Conservation (phyloP, 2,797 vertebrate species). For the Adrianichthys oophorus region DNA sequence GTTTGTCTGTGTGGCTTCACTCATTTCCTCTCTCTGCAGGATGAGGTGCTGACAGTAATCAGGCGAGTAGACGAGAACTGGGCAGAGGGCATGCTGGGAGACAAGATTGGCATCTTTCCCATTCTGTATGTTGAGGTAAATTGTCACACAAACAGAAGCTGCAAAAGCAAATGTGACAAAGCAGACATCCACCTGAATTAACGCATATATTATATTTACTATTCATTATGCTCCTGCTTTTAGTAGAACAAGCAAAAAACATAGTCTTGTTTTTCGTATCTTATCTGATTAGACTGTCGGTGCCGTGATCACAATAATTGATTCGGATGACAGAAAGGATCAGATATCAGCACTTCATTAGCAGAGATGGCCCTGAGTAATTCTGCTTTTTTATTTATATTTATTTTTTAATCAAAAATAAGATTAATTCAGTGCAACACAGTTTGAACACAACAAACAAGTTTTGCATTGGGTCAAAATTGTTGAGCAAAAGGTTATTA, state of each 20-base stretch:
- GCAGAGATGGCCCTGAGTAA: not conserved
- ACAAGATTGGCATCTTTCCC: constrained; percentile 98
- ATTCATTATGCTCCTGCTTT: constrained; percentile 7
- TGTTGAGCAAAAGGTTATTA: not conserved
- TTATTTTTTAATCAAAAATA: not conserved
- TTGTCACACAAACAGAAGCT: constrained; percentile 25
- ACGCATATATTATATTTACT: constrained; percentile 12
- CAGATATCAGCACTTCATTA: not conserved
- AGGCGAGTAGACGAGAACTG: constrained; percentile 98
- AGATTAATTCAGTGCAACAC: not conserved
- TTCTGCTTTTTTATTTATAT: not conserved
- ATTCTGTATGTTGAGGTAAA: constrained; percentile 97
- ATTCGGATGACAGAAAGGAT: not conserved
- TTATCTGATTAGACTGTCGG: not conserved
- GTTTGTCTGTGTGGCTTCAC: constrained; percentile 23
- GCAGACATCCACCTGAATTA: constrained; percentile 1
- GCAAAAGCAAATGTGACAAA: constrained; percentile 10
- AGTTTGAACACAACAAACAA: not conserved
- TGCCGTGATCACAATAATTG: not conserved
- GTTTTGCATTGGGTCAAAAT: not conserved
- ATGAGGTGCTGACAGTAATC: constrained; percentile 97
- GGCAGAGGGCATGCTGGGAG: constrained; percentile 99
- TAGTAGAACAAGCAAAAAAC: not conserved
- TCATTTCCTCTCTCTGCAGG: constrained; percentile 77
- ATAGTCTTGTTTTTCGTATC: not conserved